phyloP scores from a whole-genome alignment of 2,797 vertebrate genomes.

The Parauchenoglanis ngamensis region DNA sequence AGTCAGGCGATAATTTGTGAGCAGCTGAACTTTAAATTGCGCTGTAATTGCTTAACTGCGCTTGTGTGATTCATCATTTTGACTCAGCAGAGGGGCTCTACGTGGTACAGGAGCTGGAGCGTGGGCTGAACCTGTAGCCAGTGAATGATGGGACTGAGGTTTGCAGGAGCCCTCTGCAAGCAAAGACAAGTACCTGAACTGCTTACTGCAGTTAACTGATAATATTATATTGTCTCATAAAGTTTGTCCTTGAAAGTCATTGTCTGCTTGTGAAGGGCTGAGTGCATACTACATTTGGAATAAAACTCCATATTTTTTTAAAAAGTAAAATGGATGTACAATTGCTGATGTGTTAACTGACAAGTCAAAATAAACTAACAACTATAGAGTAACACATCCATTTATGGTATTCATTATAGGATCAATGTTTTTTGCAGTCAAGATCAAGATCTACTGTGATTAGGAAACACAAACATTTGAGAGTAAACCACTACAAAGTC shows the following conservation, averaged over 20 bases:
- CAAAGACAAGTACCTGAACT: slow-evolving; percentile 8
- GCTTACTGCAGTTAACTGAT: background rate
- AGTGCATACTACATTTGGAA: background rate
- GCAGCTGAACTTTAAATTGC: slow-evolving; percentile 64
- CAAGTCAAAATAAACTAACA: background rate
- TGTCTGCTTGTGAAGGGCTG: background rate
- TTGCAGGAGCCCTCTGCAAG: slow-evolving; percentile 32
- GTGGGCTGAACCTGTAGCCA: slow-evolving; percentile 63
- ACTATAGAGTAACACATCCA: background rate
- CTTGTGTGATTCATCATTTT: slow-evolving; percentile 71
- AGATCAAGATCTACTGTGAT: background rate
- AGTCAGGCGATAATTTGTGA: slow-evolving; percentile 61
- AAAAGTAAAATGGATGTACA: background rate
- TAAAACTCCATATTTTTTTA: background rate
- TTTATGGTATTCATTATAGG: background rate
- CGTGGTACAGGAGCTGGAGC: slow-evolving; percentile 60
- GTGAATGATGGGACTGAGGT: slow-evolving; percentile 68
- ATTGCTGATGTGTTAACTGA: background rate
- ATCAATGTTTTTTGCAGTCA: background rate
- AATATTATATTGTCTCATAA: slow-evolving; percentile 6
- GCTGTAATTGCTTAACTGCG: slow-evolving; percentile 72
- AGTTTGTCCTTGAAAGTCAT: background rate
- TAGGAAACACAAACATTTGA: background rate
- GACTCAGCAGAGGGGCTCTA: slow-evolving; percentile 64
- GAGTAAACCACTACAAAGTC: background rate